phyloP scores from a whole-genome alignment of 2,113 vertebrate species.

The Xenus cinereus region DNA sequence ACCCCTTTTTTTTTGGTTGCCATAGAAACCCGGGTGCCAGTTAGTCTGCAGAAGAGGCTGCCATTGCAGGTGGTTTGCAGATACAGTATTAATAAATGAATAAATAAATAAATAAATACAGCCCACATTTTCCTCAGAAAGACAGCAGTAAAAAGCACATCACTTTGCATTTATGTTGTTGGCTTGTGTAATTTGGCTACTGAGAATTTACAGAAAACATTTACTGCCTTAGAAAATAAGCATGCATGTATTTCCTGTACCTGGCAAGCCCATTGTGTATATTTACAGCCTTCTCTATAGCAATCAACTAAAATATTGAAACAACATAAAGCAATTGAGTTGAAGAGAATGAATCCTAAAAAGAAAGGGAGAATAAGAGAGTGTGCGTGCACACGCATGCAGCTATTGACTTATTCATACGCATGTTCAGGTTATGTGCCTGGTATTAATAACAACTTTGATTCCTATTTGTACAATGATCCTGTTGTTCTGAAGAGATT shows the following conservation, averaged over 20 bases:
- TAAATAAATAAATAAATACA: constrained; percentile 1
- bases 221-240: not conserved
- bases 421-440: not conserved
- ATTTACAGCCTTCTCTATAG: constrained; percentile 5
- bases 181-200: not conserved
- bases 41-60: constrained; percentile 31
- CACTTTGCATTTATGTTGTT: not conserved
- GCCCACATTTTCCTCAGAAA: not conserved
- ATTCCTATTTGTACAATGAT: not conserved
- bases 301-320: constrained; percentile 54
- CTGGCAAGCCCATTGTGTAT: not conserved
- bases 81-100: constrained; percentile 39
- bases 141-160: constrained; percentile 13
- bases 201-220: not conserved
- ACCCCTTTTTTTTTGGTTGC: not conserved
- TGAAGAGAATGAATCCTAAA: constrained; percentile 3
- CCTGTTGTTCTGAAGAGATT: not conserved
- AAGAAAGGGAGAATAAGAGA: not conserved
- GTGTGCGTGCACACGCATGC: not conserved
- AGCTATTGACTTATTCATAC: not conserved
- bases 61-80: constrained; percentile 64
- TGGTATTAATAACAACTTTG: not conserved
- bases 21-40: constrained; percentile 60
- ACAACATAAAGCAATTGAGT: not conserved
- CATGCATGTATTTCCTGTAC: not conserved